Evolutionary conservation across 2,888 invertebrate species (phyloP), one percentile per base, ranked within the genome.

Genomic region (Adelphocoris suturalis): DNA sequence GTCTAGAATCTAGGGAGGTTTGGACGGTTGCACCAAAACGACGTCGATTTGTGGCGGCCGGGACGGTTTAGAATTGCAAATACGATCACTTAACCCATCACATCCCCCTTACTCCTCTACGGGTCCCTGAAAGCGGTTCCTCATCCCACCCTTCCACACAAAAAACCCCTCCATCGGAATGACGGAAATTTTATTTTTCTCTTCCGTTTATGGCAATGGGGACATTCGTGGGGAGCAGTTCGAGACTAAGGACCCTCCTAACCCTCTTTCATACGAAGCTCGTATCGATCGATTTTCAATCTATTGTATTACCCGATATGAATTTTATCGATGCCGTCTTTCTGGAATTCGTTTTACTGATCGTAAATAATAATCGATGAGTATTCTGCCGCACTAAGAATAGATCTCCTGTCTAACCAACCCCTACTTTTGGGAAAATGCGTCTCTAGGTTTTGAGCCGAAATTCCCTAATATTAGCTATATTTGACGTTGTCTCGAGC

Each of bases 31-130:
- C n/a, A n/a, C 61, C 61, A 19, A 19, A 61, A 19, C n/a, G 61
- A 61, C 16, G 61, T 61, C 61, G 19, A 61, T 61, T 61, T 61
- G 61, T 61, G 9, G 61, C 61, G 61, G 19, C 19, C 61, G 19
- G 61, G 19, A 19, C 0, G 61, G 5, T 61, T 61, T 61, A 61
- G 61, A 61, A 61, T 61, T 61, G 61, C 61, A 61, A 61, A 61
- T 61, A 61, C 16, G 61, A 61, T 61, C 61, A 61, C 19, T 61
- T 61, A 61, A 9, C 61, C 61, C 61, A 61, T 61, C 61, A 61
- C 61, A 61, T 61, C 61, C n/a, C 61, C 61, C n/a, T 61, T 61
- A 61, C 1, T 61, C 19, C 19, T n/a, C 61, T 1, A 19, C 16
- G 61, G 19, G n/a, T 19, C 61, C 19, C 61, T 61, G 19, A 61